Base-by-base conservation (phyloP, 2,113 vertebrate species). In the Ophthalmolycus amberensis region DNA sequence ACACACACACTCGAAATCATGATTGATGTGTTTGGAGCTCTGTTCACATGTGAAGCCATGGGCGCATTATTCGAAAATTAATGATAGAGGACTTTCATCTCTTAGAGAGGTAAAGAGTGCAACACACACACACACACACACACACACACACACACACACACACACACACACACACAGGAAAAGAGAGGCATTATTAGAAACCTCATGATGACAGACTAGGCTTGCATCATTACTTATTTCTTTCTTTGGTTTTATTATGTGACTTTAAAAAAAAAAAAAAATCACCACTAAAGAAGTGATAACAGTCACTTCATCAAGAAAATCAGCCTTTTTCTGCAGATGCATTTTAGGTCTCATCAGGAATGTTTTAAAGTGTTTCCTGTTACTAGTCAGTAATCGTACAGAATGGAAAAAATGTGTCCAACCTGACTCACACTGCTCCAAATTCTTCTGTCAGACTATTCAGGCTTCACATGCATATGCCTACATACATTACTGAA, bases 21-120 rank as follows among this genome's bases (percentile, higher is more conserved):
- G 93, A 93, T 89, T 93, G 85, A 94, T 92, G 91, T 88, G 79
- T 75, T 60, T 68, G 80, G 80, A 73, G 90, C 88, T 83, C 66
- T 80, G 80, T 86, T 80, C 85, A 90, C 85, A 91, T 80, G 84
- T 90, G 71, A 82, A 90, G 76, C 80, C 87, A 88, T 46, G 44
- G 44, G 78, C 59, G 64, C 81, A 85, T 90, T 87, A 86, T 91
- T 85, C 86, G 67, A 90, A 89, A 87, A 88, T 86, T 84, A 90
- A 88, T 90, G 89, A 85, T 79, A 84, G 78, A 88, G 68, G 87
- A 78, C 84, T 88, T 88, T 77, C 67, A 85, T 85, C 60, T 76
- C 88, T 77, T 50, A 40, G 66, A 88, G 84, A 89, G 70, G 46
- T 46, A 79, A 76, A 73, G 74, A 74, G 77, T 25, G 25, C 25